phyloP scores from a whole-genome alignment of 2,888 invertebrate species.

The Cheilosia soror region DNA sequence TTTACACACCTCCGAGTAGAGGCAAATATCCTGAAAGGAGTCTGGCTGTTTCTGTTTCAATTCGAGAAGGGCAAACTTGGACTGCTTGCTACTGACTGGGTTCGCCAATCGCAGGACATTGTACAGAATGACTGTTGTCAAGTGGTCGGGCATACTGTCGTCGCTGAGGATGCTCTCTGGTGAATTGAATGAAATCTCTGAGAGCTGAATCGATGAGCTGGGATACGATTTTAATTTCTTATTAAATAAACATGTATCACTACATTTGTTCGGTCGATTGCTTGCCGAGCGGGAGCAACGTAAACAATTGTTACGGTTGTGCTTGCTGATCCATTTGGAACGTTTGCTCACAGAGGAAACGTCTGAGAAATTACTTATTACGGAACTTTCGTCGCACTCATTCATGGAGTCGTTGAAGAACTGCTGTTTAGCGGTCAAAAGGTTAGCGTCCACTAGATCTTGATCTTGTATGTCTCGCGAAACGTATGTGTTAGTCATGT shows the following conservation, averaged over 20 bases:
- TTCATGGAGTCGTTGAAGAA: conserved; percentile 82
- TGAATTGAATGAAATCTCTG: conserved; percentile 82
- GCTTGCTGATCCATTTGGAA: conserved; percentile 81
- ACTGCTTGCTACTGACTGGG: conserved; percentile 91
- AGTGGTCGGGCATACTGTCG: conserved; percentile 82
- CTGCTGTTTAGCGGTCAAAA: conserved; percentile 80
- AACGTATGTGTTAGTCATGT: conserved; percentile 82
- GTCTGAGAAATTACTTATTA: conserved; percentile 84
- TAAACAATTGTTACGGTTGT: conserved; percentile 82
- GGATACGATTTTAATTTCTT: conserved; percentile 75
- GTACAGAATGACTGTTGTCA: conserved; percentile 85
- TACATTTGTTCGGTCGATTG: conserved; percentile 78
- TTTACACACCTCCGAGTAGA: conserved; percentile 95
- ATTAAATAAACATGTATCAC: conserved; percentile 76
- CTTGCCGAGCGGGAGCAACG: conserved; percentile 81
- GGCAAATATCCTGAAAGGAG: conserved; percentile 92
- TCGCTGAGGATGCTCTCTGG: conserved; percentile 84
- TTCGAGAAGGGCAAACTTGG: conserved; percentile 91
- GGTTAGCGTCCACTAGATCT: conserved; percentile 81
- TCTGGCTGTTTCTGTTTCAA: conserved; percentile 90
- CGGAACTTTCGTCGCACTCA: conserved; percentile 82
- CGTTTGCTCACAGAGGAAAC: conserved; percentile 83
- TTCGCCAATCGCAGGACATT: conserved; percentile 91
- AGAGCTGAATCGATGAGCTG: conserved; percentile 79
- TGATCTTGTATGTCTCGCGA: conserved; percentile 83